Base-by-base conservation (phyloP, 2,888 invertebrate species). In the Anagyrus pseudococci region DNA sequence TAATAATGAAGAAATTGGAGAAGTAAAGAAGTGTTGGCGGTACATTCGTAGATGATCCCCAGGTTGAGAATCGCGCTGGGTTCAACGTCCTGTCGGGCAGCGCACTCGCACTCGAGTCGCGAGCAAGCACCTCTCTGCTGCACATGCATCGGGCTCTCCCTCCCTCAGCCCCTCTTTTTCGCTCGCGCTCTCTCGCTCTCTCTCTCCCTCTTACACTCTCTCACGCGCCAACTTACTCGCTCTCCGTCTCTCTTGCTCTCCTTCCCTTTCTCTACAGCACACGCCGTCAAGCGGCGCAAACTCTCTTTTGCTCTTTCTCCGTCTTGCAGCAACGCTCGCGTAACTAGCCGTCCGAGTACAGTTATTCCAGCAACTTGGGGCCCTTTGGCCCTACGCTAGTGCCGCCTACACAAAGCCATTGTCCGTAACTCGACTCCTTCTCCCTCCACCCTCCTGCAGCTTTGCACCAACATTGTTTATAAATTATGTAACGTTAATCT, bases 81-180 rank as follows among this genome's bases (percentile, higher is more conserved):
- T 79, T 79, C 79, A 80, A 79, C 72, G 80, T 78, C 78, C 80
- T 80, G 77, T 66, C 79, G 79, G 77, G 77, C 80, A 80, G 79
- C 79, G 79, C 80, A 78, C 80, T 77, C 79, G 33, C 29, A 7
- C 29, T 29, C 29, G 63, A 68, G 70, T 67, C 57, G 52, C 58
- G 56, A 57, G 44, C 63, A 58, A 72, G 69, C 71, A 71, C 67
- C 69, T 72, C 72, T 72, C 71, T 72, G 72, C 71, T 69, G 70
- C 71, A 69, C 67, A 67, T 59, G 69, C 69, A 59, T 52, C 62
- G 50, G 48, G 47, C 49, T 58, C 54, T 55, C 50, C 41, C 44
- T 55, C 62, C 57, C 49, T 58, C 54, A 50, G 47, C 41, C 44
- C 49, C 62, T 61, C 58, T 58, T 50, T 58, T 74, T 74, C 74